Conservation (phyloP, 2,797 vertebrate genomes). For the Gymnothorax javanicus region DNA sequence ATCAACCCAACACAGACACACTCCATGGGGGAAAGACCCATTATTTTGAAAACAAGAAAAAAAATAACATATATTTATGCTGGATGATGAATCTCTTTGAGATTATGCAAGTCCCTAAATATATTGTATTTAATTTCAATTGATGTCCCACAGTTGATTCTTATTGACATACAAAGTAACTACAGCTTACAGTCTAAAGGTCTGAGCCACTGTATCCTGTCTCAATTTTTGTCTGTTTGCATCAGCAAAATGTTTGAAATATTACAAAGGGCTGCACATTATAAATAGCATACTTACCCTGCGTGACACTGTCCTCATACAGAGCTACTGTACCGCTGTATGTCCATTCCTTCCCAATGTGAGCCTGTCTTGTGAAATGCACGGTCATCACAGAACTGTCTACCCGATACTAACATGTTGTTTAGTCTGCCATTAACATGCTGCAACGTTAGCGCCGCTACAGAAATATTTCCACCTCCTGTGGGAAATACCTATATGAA, state of each 20-base stretch:
- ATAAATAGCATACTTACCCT: background rate
- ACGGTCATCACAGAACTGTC: background rate
- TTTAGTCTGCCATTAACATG: background rate
- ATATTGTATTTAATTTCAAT: background rate
- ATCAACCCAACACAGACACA: background rate
- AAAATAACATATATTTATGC: background rate
- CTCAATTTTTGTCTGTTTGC: background rate
- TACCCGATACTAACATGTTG: background rate
- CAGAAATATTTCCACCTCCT: background rate
- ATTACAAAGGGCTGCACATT: conserved; percentile 15
- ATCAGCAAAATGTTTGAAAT: background rate
- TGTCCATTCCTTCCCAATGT: background rate
- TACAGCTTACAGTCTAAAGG: background rate
- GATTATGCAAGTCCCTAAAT: background rate
- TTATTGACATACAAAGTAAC: background rate
- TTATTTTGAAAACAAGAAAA: background rate
- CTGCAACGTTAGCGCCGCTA: background rate
- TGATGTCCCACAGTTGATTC: background rate
- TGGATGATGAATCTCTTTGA: background rate
- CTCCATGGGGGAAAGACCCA: background rate
- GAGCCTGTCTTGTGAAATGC: background rate
- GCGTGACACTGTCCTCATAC: background rate
- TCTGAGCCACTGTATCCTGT: background rate
- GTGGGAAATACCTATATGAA: background rate
- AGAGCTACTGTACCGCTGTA: background rate